Conservation (phyloP, 1,140 invertebrate genomes). For the Drosophila cardini region DNA sequence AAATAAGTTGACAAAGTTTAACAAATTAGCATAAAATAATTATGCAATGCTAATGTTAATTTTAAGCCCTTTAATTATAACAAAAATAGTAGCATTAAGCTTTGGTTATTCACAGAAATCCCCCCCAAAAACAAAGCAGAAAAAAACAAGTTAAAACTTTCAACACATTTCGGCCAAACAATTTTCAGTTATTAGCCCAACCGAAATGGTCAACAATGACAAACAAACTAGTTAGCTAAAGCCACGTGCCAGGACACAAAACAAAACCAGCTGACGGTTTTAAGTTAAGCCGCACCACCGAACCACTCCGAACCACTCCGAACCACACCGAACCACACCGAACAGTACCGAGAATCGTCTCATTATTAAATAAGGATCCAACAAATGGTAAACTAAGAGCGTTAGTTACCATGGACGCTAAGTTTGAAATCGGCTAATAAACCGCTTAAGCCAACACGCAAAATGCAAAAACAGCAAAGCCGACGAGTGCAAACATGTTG, state of each 20-base stretch:
- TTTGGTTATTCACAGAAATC: not conserved
- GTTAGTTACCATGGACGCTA: conserved; percentile 27
- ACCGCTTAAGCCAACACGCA: conserved; percentile 41
- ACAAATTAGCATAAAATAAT: conserved; percentile 27
- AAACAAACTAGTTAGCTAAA: conserved; percentile 29
- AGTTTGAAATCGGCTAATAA: conserved; percentile 44
- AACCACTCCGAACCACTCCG: too few relatives aligned
- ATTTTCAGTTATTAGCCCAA: conserved; percentile 7
- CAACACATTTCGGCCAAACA: not conserved
- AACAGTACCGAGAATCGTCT: not conserved
- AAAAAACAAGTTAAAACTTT: not conserved
- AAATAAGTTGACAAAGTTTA: conserved; percentile 12
- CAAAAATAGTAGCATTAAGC: not conserved
- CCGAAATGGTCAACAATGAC: conserved; percentile 9
- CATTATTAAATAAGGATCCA: conserved; percentile 35
- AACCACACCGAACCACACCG: not conserved
- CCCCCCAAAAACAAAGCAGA: not conserved
- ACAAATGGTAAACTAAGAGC: conserved; percentile 16
- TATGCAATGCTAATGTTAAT: conserved; percentile 12
- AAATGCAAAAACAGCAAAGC: conserved; percentile 33
- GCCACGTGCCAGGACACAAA: conserved; percentile 28
- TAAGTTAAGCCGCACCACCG: conserved; percentile 2
- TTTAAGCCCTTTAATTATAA: conserved; percentile 8
- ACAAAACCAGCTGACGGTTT: conserved; percentile 15
- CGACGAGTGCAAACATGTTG: conserved; percentile 15